phyloP scores from a whole-genome alignment of 2,113 vertebrate genomes.

The Menidia beryllina region DNA sequence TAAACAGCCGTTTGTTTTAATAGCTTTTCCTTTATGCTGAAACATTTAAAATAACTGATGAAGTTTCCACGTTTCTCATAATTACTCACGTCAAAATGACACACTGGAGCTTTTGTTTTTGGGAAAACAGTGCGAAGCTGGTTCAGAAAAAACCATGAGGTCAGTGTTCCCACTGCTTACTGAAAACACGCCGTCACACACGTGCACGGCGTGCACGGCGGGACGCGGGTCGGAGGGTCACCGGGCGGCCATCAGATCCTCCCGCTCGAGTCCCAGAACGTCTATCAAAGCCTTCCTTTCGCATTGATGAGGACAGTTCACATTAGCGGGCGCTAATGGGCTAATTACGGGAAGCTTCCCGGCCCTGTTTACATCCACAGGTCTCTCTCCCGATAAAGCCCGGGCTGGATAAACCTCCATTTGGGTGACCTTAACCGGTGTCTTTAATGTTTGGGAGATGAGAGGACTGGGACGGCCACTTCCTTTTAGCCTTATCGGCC shows the following conservation, averaged over 20 bases:
- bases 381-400: constrained; percentile 41
- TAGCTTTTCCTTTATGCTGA: no score
- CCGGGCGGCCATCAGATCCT: not conserved
- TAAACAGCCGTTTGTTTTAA: no score
- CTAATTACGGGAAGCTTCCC: constrained; percentile 69
- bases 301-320: constrained; percentile 41
- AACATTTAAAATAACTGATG: no score
- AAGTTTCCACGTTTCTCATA: no score
- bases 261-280: not conserved
- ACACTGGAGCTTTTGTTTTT: no score
- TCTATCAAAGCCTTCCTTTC: constrained; percentile 11
- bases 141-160: no score
- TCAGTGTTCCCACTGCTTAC: no score
- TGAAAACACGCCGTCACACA: not conserved
- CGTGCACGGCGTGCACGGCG: not conserved
- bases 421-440: not conserved
- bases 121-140: no score
- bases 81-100: no score
- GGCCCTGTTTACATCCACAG: constrained; percentile 50
- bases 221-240: no score
- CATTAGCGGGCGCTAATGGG: constrained; percentile 6
- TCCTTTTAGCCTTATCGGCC: constrained; percentile 57
- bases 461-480: constrained; percentile 59
- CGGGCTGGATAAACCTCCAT: constrained; percentile 21
- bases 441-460: constrained; percentile 46